A percentile compares a stretch with the other conserved stretches of the same genome.
Conservation (phyloP, 2,888 invertebrate genomes). For the Mechanitis mazaeus region DNA sequence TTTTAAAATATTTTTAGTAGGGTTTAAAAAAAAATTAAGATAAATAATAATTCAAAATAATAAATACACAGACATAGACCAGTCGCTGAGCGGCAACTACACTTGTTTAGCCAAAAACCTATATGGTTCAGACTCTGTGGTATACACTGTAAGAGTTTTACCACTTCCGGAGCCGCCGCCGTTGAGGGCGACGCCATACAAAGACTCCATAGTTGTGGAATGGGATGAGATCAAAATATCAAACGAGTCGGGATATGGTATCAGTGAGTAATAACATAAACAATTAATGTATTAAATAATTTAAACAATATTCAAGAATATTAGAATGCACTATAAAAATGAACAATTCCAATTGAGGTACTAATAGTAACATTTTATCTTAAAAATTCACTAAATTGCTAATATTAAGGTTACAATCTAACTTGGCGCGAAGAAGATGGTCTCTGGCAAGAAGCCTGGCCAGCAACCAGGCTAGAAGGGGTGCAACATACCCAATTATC, state of each 20-base stretch:
- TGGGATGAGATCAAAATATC: conserved; percentile 78
- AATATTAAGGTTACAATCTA: conserved; percentile 62
- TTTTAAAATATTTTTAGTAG: too few species aligned
- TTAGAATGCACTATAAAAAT: too few species aligned
- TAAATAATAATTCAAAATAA: background rate
- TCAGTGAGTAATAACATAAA: conserved; percentile 49
- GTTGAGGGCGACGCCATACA: conserved; percentile 75
- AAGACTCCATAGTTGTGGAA: conserved; percentile 76
- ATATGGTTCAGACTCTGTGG: conserved; percentile 89
- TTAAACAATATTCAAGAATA: too few species aligned
- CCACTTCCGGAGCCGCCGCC: conserved; percentile 83
- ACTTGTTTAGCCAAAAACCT: conserved; percentile 88
- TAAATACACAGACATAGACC: conserved; percentile 77
- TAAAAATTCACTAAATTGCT: background rate
- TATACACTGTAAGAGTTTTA: conserved; percentile 85
- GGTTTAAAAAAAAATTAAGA: background rate
- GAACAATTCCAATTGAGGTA: too few species aligned
- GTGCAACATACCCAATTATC: conserved; percentile 71
- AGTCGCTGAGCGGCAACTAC: conserved; percentile 86
- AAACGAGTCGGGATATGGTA: conserved; percentile 56
- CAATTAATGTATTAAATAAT: too few species aligned
- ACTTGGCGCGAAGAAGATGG: conserved; percentile 72
- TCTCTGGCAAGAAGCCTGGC: conserved; percentile 78
- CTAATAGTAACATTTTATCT: background rate
- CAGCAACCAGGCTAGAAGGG: conserved; percentile 73